Conservation (phyloP, 2,888 invertebrate genomes). For the Meteorus colon region DNA sequence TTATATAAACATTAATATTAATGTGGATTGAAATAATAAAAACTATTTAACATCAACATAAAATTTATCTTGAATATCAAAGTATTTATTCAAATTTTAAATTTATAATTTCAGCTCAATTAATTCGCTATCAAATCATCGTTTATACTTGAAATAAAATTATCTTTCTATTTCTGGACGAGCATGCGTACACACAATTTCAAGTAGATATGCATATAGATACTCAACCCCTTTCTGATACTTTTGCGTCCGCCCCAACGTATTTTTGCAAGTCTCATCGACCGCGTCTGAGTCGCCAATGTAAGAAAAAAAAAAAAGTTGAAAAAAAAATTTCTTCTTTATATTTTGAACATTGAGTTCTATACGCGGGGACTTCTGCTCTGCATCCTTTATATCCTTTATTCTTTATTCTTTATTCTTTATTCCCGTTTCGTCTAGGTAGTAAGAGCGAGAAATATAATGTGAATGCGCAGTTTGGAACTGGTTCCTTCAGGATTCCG, state of each 20-base stretch:
- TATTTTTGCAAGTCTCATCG: slow-evolving; percentile 59
- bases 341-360: slow-evolving; percentile 44
- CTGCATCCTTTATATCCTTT: slow-evolving; percentile 61
- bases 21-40: no score
- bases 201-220: slow-evolving; percentile 22
- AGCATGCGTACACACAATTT: slow-evolving; percentile 6
- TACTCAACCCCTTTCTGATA: slow-evolving; percentile 29
- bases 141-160: not conserved
- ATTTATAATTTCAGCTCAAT: no score
- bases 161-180: not conserved
- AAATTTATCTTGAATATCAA: no score
- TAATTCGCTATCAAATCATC: no score
- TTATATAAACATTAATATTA: no score
- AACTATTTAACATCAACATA: no score
- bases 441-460: slow-evolving; percentile 59
- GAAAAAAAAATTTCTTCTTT: slow-evolving; percentile 41
- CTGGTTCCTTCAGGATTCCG: slow-evolving; percentile 63
- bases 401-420: slow-evolving; percentile 64
- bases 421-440: slow-evolving; percentile 56
- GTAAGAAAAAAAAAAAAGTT: not conserved
- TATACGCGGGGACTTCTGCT: slow-evolving; percentile 51
- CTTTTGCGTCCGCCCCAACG: slow-evolving; percentile 50
- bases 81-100: no score
- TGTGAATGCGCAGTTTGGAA: slow-evolving; percentile 55
- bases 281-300: slow-evolving; percentile 47